These are phyloP conservation scores for Caenorhabditis becei DNA, from an alignment of 2,888 invertebrate species.

Conservation along the genomic window DNA sequence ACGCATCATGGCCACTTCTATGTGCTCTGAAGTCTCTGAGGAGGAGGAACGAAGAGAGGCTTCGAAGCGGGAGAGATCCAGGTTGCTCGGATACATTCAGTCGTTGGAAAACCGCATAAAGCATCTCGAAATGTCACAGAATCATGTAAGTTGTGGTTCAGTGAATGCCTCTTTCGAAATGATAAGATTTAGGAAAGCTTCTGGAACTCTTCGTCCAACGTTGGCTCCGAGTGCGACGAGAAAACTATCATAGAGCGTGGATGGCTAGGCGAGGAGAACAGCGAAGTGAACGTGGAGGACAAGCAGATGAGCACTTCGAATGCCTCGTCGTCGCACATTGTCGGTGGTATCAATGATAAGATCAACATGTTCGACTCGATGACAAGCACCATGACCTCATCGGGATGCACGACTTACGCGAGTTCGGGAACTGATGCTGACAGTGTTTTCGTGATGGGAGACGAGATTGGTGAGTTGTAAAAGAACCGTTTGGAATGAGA, in stretches of 20 bases:
- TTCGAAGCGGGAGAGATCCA: slow-evolving; percentile 55
- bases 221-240: slow-evolving; percentile 68
- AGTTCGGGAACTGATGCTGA: slow-evolving; percentile 72
- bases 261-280: slow-evolving; percentile 56
- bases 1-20: slow-evolving; percentile 64
- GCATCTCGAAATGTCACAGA: slow-evolving; percentile 82
- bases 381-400: slow-evolving; percentile 71
- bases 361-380: slow-evolving; percentile 52
- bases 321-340: slow-evolving; percentile 45
- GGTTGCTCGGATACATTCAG: slow-evolving; percentile 90
- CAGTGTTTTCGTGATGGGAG: slow-evolving; percentile 73
- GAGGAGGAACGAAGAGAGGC: slow-evolving; percentile 53
- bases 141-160: slow-evolving; percentile 40
- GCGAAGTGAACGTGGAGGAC: slow-evolving; percentile 3
- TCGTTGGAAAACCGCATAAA: slow-evolving; percentile 91
- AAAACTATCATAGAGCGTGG: slow-evolving; percentile 69
- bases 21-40: slow-evolving; percentile 54
- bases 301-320: slow-evolving; percentile 35
- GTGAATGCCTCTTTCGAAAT: too few relatives aligned
- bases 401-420: slow-evolving; percentile 73
- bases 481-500: not conserved
- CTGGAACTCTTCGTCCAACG: slow-evolving; percentile 64
- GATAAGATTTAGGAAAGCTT: slow-evolving; percentile 62
- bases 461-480: slow-evolving; percentile 63
- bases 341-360: slow-evolving; percentile 27